phyloP scores from a whole-genome alignment of 2,797 vertebrate genomes.

The Lemur catta region DNA sequence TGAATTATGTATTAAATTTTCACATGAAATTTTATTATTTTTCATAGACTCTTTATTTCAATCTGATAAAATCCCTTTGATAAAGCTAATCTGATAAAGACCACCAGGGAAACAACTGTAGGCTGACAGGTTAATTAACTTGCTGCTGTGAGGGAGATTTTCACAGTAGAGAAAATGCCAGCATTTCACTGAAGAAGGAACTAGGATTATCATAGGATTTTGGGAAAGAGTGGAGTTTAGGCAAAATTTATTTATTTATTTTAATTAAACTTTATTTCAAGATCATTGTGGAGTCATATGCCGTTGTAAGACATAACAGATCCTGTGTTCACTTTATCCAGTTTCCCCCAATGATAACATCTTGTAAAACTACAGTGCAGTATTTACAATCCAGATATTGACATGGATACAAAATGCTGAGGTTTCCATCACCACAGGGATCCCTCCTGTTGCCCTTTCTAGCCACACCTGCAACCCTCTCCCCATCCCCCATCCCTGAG shows the following conservation, averaged over 20 bases:
- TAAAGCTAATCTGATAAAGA: neutral
- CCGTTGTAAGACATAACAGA: neutral
- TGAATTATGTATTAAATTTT: constrained; percentile 22
- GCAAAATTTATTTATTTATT: constrained; percentile 25
- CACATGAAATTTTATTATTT: neutral
- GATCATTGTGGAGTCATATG: neutral
- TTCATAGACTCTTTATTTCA: neutral
- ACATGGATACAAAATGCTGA: neutral
- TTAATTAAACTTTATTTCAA: neutral
- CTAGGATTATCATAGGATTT: neutral
- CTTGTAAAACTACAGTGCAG: neutral
- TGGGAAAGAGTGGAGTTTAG: neutral
- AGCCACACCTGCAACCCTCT: neutral
- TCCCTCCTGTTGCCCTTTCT: neutral
- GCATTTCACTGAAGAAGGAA: neutral
- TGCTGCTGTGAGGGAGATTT: neutral
- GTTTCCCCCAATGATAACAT: neutral
- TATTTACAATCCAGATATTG: neutral
- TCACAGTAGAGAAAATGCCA: neutral
- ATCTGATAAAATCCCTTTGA: neutral
- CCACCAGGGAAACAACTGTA: neutral
- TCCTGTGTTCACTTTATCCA: neutral
- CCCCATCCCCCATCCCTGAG: neutral
- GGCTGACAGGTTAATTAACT: constrained; percentile 27
- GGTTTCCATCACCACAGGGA: neutral